Base-by-base conservation (phyloP, 2,113 vertebrate species). In the Cyanoramphus novaezelandiae region DNA sequence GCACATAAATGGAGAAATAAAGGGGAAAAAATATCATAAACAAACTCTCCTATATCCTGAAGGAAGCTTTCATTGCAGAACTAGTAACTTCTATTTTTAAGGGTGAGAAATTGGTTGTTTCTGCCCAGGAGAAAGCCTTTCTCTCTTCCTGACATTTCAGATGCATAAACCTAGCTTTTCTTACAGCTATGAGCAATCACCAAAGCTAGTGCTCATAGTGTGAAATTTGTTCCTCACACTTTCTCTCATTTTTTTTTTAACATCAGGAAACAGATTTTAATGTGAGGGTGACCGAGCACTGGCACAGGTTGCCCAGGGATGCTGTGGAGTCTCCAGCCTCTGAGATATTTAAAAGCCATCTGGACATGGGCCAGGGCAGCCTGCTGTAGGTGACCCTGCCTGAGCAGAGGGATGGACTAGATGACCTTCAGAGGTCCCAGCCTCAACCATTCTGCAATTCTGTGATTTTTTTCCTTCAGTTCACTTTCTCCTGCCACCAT, bases 11-110 rank as follows among this genome's bases (percentile, higher is more conserved):
- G 31, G 19, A 46, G 31, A 52, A 39, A 52, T 11, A 23, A 77
- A 13, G n/a, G 27, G 9, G 8, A 1, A 14, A 8, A 5, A 20
- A 18, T 16, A 7, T 18, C 24, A 1, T 12, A 52, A 27, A 11
- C 2, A 47, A 78, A 17, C 28, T 57, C 37, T 37, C 16, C 60
- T 11, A 3, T 11, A 8, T 5, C 28, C 41, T 44, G 68, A 14
- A 41, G 3, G 43, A 13, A 57, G n/a, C 25, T 47, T 55, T 31
- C 31, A 23, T 3, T 37, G 50, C 20, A 55, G 39, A 84, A 41
- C 16, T 3, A 35, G 29, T 13, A 52, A 31, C 31, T 74, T 79
- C 4, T 13, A 11, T 41, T 82, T 75, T 37, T 7, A 77, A 70
- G 27, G 18, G 25, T 53, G 49, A 87, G 28, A 93, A 82, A 77